Conservation (phyloP, 2,113 vertebrate species). For the Patagioenas fasciata region DNA sequence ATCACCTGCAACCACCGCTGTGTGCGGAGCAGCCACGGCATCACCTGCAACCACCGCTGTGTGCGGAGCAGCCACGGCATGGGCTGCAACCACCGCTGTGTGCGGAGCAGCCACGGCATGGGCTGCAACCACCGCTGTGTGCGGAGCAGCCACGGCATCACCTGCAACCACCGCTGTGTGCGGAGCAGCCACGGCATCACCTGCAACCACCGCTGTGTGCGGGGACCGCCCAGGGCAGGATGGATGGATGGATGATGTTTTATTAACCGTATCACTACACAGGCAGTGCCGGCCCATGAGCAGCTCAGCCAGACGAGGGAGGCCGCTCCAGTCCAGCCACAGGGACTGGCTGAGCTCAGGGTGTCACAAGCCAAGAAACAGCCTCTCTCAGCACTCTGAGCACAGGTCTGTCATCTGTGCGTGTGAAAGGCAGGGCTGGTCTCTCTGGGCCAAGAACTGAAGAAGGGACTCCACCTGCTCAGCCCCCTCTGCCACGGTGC, state of each 20-base stretch:
- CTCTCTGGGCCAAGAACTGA: neutral
- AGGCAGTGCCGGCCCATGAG: neutral
- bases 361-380: neutral
- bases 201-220: neutral
- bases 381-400: neutral
- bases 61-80: neutral
- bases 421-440: neutral
- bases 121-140: neutral
- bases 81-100: neutral
- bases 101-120: neutral
- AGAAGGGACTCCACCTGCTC: neutral
- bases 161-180: accelerated
- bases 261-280: neutral
- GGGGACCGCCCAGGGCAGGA: neutral
- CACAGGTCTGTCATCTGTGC: neutral
- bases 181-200: neutral
- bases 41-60: neutral
- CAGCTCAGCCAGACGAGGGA: neutral
- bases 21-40: neutral
- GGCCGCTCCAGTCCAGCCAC: neutral
- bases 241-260: neutral
- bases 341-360: neutral
- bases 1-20: neutral
- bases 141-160: neutral
- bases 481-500: neutral